Evolutionary conservation across 2,888 invertebrate genomes (phyloP), one percentile per base, ranked within the genome.

Genomic region (Tridacna gigas): DNA sequence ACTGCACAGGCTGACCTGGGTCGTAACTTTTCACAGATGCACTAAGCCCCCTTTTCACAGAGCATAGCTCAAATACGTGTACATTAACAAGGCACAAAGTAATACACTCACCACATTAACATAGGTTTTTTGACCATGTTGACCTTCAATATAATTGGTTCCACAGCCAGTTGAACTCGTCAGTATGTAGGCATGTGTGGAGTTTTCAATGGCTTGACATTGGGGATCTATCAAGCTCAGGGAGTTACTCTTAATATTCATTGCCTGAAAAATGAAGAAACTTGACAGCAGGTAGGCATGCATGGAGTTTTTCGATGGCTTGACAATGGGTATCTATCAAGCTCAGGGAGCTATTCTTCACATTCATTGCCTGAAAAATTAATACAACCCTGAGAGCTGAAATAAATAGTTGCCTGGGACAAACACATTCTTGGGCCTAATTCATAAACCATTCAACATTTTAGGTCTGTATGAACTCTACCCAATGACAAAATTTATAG

Each of bases 131-230:
- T 84, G 77, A 22, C 91, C 92, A 74, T 91, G 87, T 47, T 87
- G 77, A 20, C 66, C 89, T n/a, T 88, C 76, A 2, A 88, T 83
- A 18, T 86, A 88, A 48, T 88, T 84, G 9, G 93, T 94, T 51
- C 92, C 92, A 89, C 95, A 95, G 1, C 89, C 88, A 7, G 91
- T 86, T 25, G 92, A 89, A 7, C 86, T 83, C 11, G 93, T 91
- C 66, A 89, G 85, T 13, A 95, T 89, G 77, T 93, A 90, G 65
- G 92, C 91, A 81, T 95, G 94, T 15, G 93, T 94, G 18, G 79
- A 80, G 86, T 95, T 95, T 47, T 90, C 84, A n/a, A 81, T 78
- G 12, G 93, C 93, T 15, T 85, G 80, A 77, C 93, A 94, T 60
- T 74, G 88, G 76, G 83, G 86, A 80, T 90, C 92, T 79, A 86